Base-by-base conservation (phyloP, 2,888 invertebrate species). In the Drosophila limbata region DNA sequence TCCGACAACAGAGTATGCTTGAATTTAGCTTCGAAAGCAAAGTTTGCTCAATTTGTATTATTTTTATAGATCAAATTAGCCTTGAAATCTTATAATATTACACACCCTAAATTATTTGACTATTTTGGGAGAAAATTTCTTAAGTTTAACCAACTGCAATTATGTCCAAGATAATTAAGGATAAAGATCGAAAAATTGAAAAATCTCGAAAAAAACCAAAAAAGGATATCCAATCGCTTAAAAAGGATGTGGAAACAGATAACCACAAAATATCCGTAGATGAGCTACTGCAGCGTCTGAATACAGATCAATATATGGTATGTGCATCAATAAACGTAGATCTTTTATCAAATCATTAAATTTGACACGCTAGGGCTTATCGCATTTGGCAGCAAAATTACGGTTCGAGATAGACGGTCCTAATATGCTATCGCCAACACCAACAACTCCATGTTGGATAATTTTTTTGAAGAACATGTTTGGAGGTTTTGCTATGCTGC, bases 401-500 rank as follows among this genome's bases (percentile, higher is more conserved):
- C 96, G 97, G 92, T 94, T 97, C 91, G 97, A 97, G 94, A 94
- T 97, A 93, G 98, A 98, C 94, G 98, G 98, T 92, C 97, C 97
- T 91, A 98, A 98, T 93, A 96, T 98, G 89, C 95, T 98, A 91
- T 98, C 98, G 90, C 98, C 98, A 91, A 98, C 98, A 85, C 97
- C 97, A 94, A 97, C 96, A 93, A 98, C 98, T 69, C 98, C 98
- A 89, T 98, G 98, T 95, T 98, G 98, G 98, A 96, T 98, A 89
- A 98, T 98, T 94, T 98, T 99, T 94, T 97, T 98, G 94, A 98
- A 98, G 95, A 98, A 98, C 95, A 98, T 98, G 90, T 98, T 98
- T 93, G 98, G 98, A 85, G 98, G 98, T 90, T 99, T 99, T 93
- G 97, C 97, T 91, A 95, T 97, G 93, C 94, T 98, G 91, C 94